Conservation (phyloP, 2,113 vertebrate species). For the Oenanthe melanoleuca region DNA sequence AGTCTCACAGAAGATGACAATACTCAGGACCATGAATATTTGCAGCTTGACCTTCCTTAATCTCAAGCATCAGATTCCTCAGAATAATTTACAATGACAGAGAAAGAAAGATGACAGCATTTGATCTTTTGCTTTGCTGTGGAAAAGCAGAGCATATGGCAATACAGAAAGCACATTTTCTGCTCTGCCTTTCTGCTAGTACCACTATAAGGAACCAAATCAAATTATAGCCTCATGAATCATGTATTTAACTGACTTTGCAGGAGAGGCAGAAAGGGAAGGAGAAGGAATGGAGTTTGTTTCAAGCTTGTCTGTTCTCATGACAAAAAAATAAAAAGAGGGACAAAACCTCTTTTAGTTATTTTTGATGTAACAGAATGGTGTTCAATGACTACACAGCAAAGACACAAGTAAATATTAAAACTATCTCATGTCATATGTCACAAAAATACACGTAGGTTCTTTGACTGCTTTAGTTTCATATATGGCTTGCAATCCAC, state of each 20-base stretch:
- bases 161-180: neutral
- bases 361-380: neutral
- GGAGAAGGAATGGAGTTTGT: neutral
- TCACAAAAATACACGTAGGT: neutral
- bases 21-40: neutral
- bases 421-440: neutral
- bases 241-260: neutral
- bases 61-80: neutral
- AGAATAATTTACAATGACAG: neutral
- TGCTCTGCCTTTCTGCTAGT: neutral
- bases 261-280: neutral
- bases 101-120: neutral
- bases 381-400: neutral
- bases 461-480: neutral
- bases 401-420: neutral
- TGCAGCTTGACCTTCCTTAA: neutral
- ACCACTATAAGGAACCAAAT: neutral
- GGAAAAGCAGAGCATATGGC: neutral
- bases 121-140: neutral
- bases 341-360: fast-evolving
- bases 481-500: neutral
- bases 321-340: neutral
- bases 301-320: neutral
- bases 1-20: neutral
- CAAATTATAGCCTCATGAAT: neutral